A percentile compares a stretch with the other conserved stretches of the same genome.
phyloP scores from a whole-genome alignment of 2,797 vertebrate genomes.

The Vireo griseus region DNA sequence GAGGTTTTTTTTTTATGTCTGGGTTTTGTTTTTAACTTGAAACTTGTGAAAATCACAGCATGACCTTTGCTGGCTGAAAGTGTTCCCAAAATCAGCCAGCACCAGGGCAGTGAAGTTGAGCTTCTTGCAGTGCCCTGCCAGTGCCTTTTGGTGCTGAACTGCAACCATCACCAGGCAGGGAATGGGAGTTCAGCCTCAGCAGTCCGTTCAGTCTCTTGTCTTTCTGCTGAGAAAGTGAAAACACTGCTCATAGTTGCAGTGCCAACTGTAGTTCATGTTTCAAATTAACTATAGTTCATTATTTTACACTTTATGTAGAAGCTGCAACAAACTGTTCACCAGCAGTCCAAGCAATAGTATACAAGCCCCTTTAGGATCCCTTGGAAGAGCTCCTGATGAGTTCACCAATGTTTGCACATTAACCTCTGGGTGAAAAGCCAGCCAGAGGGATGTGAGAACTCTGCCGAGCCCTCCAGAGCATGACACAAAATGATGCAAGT shows the following conservation, averaged over 20 bases:
- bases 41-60: neutral
- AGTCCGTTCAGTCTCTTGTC: neutral
- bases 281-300: conserved; percentile 65
- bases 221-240: conserved; percentile 9
- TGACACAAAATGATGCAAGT: conserved; percentile 57
- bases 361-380: conserved; percentile 42
- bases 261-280: conserved; percentile 58
- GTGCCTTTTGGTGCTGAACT: neutral
- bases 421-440: conserved; percentile 38
- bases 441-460: conserved; percentile 40
- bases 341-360: conserved; percentile 31
- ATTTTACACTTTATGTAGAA: conserved; percentile 62
- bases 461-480: conserved; percentile 10
- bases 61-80: neutral
- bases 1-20: neutral
- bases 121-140: neutral
- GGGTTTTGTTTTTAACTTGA: conserved; percentile 21
- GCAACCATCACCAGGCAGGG: neutral
- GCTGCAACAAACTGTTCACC: conserved; percentile 38
- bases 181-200: neutral
- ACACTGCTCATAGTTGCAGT: neutral
- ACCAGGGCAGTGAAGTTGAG: neutral
- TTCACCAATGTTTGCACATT: conserved; percentile 52
- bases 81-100: neutral
- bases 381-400: conserved; percentile 53